A percentile compares a stretch with the other conserved stretches of the same genome.
phyloP scores from a whole-genome alignment of 1,140 invertebrate genomes.

The Aphis gossypii region DNA sequence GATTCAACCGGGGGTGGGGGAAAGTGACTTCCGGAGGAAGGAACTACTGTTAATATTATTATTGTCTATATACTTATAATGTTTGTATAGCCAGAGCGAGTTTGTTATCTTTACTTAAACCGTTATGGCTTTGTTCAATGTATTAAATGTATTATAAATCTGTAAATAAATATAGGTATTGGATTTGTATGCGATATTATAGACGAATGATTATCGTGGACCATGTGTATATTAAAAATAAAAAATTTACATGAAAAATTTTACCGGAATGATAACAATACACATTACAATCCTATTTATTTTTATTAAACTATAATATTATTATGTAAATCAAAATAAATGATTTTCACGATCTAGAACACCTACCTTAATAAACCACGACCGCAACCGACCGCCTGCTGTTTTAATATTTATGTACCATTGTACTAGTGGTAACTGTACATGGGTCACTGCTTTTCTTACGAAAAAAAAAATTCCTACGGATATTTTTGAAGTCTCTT shows the following conservation, averaged over 20 bases:
- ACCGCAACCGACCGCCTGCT: neutral
- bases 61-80: neutral
- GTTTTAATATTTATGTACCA: neutral
- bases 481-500: neutral
- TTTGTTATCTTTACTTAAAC: neutral
- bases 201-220: neutral
- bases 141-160: neutral
- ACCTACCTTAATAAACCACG: neutral
- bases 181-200: neutral
- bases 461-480: neutral
- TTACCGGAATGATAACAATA: neutral
- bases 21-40: conserved; percentile 5
- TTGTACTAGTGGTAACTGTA: too few species aligned
- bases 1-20: neutral
- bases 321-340: neutral
- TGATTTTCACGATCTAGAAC: neutral
- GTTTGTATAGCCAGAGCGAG: neutral
- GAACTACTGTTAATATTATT: conserved; percentile 16
- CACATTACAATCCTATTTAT: too few species aligned
- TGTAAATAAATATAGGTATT: neutral
- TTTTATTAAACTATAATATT: neutral
- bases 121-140: neutral
- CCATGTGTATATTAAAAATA: neutral
- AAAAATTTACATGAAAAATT: neutral
- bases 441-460: neutral